These are phyloP conservation scores for Cabera pusaria DNA, from an alignment of 2,888 invertebrate genomes.

Conservation along the genomic window DNA sequence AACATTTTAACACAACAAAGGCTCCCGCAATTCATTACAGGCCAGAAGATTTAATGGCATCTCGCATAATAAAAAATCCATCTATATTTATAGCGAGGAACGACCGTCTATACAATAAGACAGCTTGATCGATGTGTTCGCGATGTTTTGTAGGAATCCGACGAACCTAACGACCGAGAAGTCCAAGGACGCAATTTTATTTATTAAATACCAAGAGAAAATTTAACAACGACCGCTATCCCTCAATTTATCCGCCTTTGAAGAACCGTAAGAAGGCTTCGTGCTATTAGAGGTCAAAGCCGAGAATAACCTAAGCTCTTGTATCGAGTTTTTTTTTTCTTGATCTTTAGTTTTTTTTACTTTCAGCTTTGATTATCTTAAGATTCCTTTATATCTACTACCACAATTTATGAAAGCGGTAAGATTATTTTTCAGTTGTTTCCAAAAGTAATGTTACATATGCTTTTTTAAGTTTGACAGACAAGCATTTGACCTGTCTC, in stretches of 20 bases:
- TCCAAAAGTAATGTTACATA: too few species aligned
- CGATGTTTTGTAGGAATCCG: slow-evolving; percentile 60
- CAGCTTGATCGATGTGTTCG: slow-evolving; percentile 71
- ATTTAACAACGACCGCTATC: slow-evolving; percentile 23
- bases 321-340: too few species aligned
- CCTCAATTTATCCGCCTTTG: slow-evolving; percentile 21
- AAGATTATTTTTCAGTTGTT: too few species aligned
- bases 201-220: slow-evolving; percentile 46
- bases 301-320: slow-evolving; percentile 5
- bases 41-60: slow-evolving; percentile 52
- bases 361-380: too few species aligned
- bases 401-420: too few species aligned
- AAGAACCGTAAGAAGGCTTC: too few species aligned
- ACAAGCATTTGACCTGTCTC: too few species aligned
- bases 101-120: slow-evolving; percentile 66
- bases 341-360: too few species aligned
- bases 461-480: too few species aligned
- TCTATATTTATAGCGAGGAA: slow-evolving; percentile 49
- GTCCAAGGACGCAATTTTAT: slow-evolving; percentile 53
- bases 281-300: slow-evolving; percentile 16
- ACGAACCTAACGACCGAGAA: slow-evolving; percentile 54
- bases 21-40: slow-evolving; percentile 47
- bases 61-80: slow-evolving; percentile 56
- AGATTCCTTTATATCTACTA: too few species aligned
- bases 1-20: slow-evolving; percentile 23